Evolutionary conservation across 2,797 vertebrate species (phyloP).

Genomic region (Microchirus variegatus): DNA sequence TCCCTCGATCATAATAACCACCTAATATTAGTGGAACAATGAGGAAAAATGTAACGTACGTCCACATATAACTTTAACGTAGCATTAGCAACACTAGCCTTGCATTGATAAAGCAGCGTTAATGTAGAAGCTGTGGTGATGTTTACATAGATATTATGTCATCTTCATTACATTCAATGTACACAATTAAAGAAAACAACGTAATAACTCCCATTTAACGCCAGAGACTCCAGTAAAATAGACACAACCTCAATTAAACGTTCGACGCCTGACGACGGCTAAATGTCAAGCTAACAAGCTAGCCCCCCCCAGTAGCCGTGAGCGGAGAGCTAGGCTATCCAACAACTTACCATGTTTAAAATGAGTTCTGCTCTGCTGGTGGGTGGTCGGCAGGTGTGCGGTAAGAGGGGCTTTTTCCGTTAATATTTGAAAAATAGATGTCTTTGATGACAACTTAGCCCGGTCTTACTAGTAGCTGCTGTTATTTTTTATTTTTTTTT

Average conservation of each 20-base stretch:
- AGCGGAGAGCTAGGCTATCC: constrained; percentile 42
- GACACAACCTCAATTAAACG: constrained; percentile 19
- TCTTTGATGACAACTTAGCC: constrained; percentile 45
- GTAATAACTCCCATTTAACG: not conserved
- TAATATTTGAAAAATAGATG: constrained; percentile 11
- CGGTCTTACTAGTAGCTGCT: constrained; percentile 28
- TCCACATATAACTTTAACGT: constrained; percentile 16
- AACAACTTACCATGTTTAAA: constrained; percentile 77
- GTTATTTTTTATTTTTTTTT: no score
- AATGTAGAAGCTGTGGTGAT: not conserved
- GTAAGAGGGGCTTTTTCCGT: constrained; percentile 20
- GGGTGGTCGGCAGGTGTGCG: constrained; percentile 22
- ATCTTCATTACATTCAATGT: rapidly evolving
- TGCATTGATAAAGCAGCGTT: constrained; percentile 26
- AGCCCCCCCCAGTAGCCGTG: constrained; percentile 44
- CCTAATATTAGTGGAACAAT: rapidly evolving
- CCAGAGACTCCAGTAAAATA: constrained; percentile 19
- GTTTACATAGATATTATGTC: not conserved
- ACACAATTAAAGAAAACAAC: not conserved
- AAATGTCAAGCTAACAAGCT: constrained; percentile 66
- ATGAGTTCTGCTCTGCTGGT: constrained; percentile 28
- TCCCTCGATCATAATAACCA: not conserved
- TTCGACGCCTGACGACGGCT: constrained; percentile 51
- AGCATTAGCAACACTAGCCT: constrained; percentile 56
- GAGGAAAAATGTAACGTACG: not conserved